A percentile compares a stretch with the other conserved stretches of the same genome.
Conservation (phyloP, 2,113 vertebrate genomes). For the Megaceryle maxima region DNA sequence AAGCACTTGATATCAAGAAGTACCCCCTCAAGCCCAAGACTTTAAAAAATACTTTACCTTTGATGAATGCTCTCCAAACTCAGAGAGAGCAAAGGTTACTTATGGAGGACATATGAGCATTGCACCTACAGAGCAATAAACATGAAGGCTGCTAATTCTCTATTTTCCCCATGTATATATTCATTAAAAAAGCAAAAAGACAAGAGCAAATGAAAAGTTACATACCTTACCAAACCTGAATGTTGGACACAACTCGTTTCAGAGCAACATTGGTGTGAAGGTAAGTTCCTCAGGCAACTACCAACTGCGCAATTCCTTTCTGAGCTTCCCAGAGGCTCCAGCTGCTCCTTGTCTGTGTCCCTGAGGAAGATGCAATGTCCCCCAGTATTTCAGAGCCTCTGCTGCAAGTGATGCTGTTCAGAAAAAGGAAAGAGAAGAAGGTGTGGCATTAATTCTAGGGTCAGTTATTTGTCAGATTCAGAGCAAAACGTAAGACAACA, state of each 20-base stretch:
- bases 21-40: neutral
- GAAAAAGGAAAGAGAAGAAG: conserved; percentile 28
- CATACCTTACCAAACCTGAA: conserved; percentile 70
- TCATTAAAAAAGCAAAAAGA: neutral
- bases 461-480: conserved; percentile 42
- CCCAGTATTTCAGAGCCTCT: conserved; percentile 60
- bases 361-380: conserved; percentile 47
- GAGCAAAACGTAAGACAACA: conserved; percentile 43
- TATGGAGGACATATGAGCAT: neutral
- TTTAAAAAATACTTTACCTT: neutral
- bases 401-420: conserved; percentile 24
- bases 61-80: neutral
- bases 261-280: conserved; percentile 70
- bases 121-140: neutral
- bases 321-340: neutral
- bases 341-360: neutral
- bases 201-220: neutral
- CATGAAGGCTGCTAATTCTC: neutral
- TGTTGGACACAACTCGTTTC: conserved; percentile 33
- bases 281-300: conserved; percentile 29
- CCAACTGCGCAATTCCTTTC: neutral
- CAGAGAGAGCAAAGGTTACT: neutral
- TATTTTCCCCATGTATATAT: neutral
- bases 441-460: conserved; percentile 40
- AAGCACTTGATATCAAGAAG: neutral